Evolutionary conservation across 1,140 invertebrate genomes (phyloP).

Genomic region (Hyles vespertilio): DNA sequence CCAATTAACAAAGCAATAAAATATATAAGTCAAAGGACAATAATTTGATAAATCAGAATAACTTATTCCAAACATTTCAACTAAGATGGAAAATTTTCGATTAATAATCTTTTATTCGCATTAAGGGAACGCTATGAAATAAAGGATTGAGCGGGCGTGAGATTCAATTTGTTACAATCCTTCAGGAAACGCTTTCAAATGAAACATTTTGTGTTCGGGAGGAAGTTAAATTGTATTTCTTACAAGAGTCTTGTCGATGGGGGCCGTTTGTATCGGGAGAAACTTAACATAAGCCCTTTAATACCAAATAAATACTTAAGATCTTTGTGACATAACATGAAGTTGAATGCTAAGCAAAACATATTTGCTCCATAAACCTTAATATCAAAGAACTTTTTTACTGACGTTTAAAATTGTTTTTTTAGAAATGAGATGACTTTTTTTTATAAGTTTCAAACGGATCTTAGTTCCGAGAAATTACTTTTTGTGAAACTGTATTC

Average conservation of each 20-base stretch:
- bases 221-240: slow-evolving; percentile 63
- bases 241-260: slow-evolving; percentile 35
- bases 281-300: slow-evolving; percentile 35
- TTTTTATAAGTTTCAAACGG: no score
- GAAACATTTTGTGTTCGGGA: slow-evolving; percentile 54
- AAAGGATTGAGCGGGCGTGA: slow-evolving; percentile 61
- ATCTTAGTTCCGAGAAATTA: no score
- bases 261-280: slow-evolving; percentile 34
- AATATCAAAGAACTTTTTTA: no score
- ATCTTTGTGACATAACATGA: not conserved
- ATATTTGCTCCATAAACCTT: no score
- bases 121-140: slow-evolving; percentile 55
- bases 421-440: no score
- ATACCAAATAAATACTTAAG: slow-evolving; percentile 17
- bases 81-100: slow-evolving; percentile 48
- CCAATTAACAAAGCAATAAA: no score
- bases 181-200: slow-evolving; percentile 57
- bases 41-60: slow-evolving; percentile 25
- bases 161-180: slow-evolving; percentile 68
- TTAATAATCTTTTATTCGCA: slow-evolving; percentile 62
- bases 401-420: accelerated
- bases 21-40: not conserved
- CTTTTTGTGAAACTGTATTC: no score
- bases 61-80: slow-evolving; percentile 24
- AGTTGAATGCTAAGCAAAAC: no score